Evolutionary conservation across 2,113 vertebrate species (phyloP), one percentile per base, ranked within the genome.

Genomic region (Perca flavescens): DNA sequence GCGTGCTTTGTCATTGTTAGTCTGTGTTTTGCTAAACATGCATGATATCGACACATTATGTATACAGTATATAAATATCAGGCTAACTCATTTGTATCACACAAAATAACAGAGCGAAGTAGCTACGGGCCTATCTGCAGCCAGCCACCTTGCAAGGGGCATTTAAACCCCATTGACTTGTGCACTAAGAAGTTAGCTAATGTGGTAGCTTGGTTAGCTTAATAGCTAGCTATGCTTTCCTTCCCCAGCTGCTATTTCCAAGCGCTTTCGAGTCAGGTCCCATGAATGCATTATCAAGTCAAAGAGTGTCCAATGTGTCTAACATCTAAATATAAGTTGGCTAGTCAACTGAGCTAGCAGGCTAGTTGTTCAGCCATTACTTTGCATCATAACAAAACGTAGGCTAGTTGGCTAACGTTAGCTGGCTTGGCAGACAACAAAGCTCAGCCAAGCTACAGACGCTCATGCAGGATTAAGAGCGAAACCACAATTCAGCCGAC

Each of bases 371-470:
- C 86, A 87, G 93, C 91, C 89, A 86, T 92, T 91, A 71, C 87
- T 92, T 76, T 82, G 86, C 86, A 93, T 92, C 91, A 93, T 57
- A 93, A 94, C 89, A 94, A 83, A 90, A 93, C 90, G 91, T 88
- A 92, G 87, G 91, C 93, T 92, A 88, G 87, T 72, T 79, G 73
- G 88, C 90, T 92, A 85, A 43, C 40, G 92, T 73, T 84, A 76
- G 87, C 85, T 52, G 56, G 43, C 49, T 64, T 64, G 53, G 67
- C 50, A 90, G 86, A 92, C 88, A 92, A 94, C 91, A 94, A 93
- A 92, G 86, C 90, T 91, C 40, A 74, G 50, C 60, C 50, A 21
- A 74, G 72, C 49, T 21, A 47, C 53, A 66, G 10, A 22, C 15
- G 15, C 22, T 15, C 66, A 9, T 58, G n/a, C 31, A n/a, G n/a